These are phyloP conservation scores for Clupea harengus DNA, from an alignment of 2,113 vertebrate genomes.

Conservation along the genomic window DNA sequence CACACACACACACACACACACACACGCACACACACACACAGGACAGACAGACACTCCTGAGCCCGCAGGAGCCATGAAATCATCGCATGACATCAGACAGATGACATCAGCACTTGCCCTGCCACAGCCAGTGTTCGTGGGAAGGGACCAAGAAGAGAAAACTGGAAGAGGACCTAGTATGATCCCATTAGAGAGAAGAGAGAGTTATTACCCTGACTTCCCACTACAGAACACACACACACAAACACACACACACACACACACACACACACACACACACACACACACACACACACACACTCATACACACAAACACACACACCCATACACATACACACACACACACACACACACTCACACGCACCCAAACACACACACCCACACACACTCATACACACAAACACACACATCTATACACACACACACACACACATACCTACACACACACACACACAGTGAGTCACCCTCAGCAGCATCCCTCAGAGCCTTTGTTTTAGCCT, in stretches of 20 bases:
- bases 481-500: constrained; percentile 10
- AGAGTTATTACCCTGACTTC: background rate
- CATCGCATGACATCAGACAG: background rate
- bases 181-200: background rate
- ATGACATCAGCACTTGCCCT: constrained; percentile 1
- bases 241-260: too few species aligned
- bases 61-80: background rate
- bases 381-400: background rate
- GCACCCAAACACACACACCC: background rate
- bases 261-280: too few species aligned
- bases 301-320: background rate
- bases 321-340: constrained; percentile 4
- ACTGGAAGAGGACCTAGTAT: background rate
- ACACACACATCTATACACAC: background rate
- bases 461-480: constrained; percentile 8
- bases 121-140: background rate
- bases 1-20: background rate
- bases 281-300: too few species aligned
- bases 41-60: background rate
- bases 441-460: constrained; percentile 6
- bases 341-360: background rate
- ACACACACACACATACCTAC: constrained; percentile 2
- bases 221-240: background rate
- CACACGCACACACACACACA: background rate
- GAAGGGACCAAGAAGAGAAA: background rate